Percentiles rank a stretch among this genome's conserved stretches.
Evolutionary conservation across 2,888 invertebrate genomes (phyloP).

Genomic region (Ophion slaviceki): DNA sequence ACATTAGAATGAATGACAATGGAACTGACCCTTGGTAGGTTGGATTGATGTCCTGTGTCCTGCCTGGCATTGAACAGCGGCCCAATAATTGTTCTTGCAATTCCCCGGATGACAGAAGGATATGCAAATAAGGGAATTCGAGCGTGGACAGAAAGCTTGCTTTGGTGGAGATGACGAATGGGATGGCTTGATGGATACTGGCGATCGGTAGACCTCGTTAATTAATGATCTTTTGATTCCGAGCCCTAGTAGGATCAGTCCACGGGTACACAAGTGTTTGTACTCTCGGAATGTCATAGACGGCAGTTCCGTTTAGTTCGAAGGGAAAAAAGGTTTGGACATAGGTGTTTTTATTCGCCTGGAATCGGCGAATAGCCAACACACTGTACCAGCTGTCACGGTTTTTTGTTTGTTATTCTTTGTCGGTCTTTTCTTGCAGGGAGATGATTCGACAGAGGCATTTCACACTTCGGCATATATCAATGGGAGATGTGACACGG

Average conservation of each 20-base stretch:
- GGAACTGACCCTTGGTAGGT: neutral
- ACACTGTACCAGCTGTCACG: neutral
- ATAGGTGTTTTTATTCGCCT: neutral
- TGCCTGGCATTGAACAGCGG: neutral
- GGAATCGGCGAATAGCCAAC: neutral
- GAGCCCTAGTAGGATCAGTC: neutral
- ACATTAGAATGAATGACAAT: neutral
- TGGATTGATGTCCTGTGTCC: neutral
- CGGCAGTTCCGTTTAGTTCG: neutral
- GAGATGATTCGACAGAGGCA: neutral
- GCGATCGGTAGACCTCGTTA: too few relatives aligned
- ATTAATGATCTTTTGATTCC: neutral
- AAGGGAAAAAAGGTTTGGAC: neutral
- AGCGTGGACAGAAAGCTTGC: neutral
- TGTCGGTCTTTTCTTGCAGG: neutral
- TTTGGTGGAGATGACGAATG: neutral
- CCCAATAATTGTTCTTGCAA: neutral
- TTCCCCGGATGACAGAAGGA: neutral
- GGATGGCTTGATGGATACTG: neutral
- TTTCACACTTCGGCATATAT: slow-evolving; percentile 20
- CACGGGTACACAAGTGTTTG: neutral
- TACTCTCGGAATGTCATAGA: neutral
- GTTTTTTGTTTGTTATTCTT: neutral
- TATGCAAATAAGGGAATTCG: neutral
- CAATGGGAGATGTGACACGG: slow-evolving; percentile 7